Evolutionary conservation across 2,888 invertebrate genomes (phyloP).

Genomic region (Hetaerina titia): DNA sequence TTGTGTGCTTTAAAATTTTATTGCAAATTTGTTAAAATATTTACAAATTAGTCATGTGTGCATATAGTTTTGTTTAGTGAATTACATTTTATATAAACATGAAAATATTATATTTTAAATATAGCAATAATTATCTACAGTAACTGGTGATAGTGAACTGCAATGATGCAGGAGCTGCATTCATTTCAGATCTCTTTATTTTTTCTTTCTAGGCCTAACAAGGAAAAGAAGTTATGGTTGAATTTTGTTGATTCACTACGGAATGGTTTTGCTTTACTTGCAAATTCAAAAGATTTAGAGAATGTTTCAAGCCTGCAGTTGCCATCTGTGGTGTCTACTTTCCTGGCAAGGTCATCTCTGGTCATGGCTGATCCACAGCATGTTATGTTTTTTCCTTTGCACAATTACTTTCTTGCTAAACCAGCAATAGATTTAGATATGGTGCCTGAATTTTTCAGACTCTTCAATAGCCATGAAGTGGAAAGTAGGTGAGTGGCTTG

Average conservation of each 20-base stretch:
- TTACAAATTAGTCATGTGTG: too few relatives aligned
- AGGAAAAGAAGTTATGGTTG: conserved; percentile 84
- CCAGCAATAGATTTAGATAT: conserved; percentile 86
- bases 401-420: conserved; percentile 88
- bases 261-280: conserved; percentile 79
- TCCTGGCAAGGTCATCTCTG: conserved; percentile 85
- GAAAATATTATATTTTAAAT: too few relatives aligned
- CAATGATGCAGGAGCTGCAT: too few relatives aligned
- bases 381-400: conserved; percentile 88
- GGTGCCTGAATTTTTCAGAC: conserved; percentile 92
- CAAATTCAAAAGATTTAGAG: conserved; percentile 67
- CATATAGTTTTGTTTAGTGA: too few relatives aligned
- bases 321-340: conserved; percentile 83
- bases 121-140: too few relatives aligned
- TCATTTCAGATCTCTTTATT: conserved; percentile 68
- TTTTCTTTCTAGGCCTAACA: conserved; percentile 77
- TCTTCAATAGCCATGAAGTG: conserved; percentile 89
- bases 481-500: conserved; percentile 75
- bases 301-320: conserved; percentile 78
- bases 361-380: conserved; percentile 87
- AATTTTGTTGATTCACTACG: conserved; percentile 85
- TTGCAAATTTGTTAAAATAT: too few relatives aligned
- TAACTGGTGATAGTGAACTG: too few relatives aligned
- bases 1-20: too few relatives aligned
- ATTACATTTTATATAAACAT: too few relatives aligned